Conservation (phyloP, 2,113 vertebrate species). For the Albula goreensis region DNA sequence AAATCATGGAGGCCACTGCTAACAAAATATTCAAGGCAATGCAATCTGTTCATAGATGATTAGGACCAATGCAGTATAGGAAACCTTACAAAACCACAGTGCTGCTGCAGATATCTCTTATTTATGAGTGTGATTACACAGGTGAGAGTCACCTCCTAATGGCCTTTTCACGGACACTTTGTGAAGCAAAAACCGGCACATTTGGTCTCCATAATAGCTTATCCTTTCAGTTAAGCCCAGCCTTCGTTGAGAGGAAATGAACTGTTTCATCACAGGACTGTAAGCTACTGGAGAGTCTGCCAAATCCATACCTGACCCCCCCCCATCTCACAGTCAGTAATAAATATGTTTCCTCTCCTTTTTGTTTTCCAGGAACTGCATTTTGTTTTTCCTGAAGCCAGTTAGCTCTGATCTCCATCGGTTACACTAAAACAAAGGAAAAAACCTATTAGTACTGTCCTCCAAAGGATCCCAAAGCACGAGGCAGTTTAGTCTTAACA, state of each 20-base stretch:
- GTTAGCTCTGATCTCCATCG: constrained; percentile 32
- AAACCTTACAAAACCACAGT: not conserved
- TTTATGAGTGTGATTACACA: not conserved
- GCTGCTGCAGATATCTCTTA: not conserved
- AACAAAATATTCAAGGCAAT: no score
- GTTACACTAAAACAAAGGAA: constrained; percentile 43
- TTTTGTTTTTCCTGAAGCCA: constrained; percentile 32
- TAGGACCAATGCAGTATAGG: not conserved
- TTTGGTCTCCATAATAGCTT: not conserved
- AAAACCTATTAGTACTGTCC: not conserved
- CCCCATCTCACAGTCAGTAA: constrained; percentile 37
- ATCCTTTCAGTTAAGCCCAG: not conserved
- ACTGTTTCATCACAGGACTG: not conserved
- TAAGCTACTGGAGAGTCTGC: not conserved
- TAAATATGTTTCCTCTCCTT: constrained; percentile 43
- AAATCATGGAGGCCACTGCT: no score
- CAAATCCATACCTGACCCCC: constrained; percentile 19
- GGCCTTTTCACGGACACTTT: not conserved
- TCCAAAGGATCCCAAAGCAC: constrained; percentile 42
- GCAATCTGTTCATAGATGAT: no score
- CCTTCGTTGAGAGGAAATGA: not conserved
- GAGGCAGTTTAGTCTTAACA: constrained; percentile 55
- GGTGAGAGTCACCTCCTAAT: not conserved
- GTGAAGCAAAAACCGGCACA: not conserved
- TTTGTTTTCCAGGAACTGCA: not conserved